Conservation (phyloP, 1,140 invertebrate genomes). For the Drosophila arawakana region DNA sequence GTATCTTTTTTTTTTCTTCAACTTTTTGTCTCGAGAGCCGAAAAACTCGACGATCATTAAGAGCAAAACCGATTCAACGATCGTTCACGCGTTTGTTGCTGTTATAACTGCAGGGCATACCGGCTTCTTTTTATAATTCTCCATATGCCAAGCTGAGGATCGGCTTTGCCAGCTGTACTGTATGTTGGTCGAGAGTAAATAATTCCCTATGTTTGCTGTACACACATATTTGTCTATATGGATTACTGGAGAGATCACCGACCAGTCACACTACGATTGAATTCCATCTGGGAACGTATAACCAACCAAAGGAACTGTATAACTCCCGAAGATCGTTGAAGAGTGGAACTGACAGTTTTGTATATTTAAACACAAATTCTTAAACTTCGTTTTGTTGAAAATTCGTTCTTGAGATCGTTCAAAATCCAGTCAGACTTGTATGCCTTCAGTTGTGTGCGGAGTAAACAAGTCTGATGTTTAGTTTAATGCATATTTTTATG, state of each 20-base stretch:
- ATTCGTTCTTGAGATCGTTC: background rate
- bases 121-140: constrained; percentile 9
- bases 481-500: background rate
- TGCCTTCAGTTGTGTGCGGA: background rate
- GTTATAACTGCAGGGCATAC: constrained; percentile 14
- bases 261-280: no score
- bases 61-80: constrained; percentile 22
- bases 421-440: constrained; percentile 1
- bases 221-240: background rate
- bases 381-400: background rate
- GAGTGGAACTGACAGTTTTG: background rate
- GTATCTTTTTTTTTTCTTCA: background rate
- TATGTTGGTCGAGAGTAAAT: constrained; percentile 1
- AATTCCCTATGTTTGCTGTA: background rate
- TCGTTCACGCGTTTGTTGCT: constrained; percentile 13
- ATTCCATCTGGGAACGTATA: background rate
- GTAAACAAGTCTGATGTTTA: constrained; percentile 3
- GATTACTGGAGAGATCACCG: background rate
- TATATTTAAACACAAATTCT: background rate
- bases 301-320: no score
- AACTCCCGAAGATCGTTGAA: background rate
- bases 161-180: background rate
- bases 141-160: constrained; percentile 3
- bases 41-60: constrained; percentile 34
- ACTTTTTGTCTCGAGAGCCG: constrained; percentile 19